Evolutionary conservation across 2,888 invertebrate genomes (phyloP).

Genomic region (Cephus runcator): DNA sequence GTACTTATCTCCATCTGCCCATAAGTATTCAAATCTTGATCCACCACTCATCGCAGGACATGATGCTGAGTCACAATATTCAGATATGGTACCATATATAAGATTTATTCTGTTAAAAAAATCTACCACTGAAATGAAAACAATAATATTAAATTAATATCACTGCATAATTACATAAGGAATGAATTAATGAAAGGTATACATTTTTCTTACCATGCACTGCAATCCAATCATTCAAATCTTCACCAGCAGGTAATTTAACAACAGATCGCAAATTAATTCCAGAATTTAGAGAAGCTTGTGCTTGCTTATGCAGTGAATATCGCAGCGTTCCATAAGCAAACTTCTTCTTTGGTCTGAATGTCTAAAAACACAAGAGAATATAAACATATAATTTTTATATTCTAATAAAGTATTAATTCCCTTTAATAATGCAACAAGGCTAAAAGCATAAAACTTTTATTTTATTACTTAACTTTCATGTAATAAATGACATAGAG

Average conservation of each 20-base stretch:
- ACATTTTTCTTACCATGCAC: constrained; percentile 78
- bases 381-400: not conserved
- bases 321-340: constrained; percentile 87
- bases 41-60: constrained; percentile 95
- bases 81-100: constrained; percentile 89
- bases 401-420: not conserved
- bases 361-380: constrained; percentile 74
- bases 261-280: constrained; percentile 86
- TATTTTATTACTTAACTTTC: not conserved
- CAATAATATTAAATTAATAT: not conserved
- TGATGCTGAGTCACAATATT: constrained; percentile 83
- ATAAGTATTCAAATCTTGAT: constrained; percentile 87
- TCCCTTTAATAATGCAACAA: not conserved
- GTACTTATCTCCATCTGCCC: constrained; percentile 86
- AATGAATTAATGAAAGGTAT: not conserved
- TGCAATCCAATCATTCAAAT: constrained; percentile 91
- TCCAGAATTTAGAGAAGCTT: constrained; percentile 89
- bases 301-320: constrained; percentile 89
- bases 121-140: constrained; percentile 79
- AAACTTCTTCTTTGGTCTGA: constrained; percentile 88
- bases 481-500: not conserved
- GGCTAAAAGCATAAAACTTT: not conserved
- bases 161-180: not conserved
- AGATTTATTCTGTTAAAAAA: constrained; percentile 94
- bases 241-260: constrained; percentile 84